Evolutionary conservation across 2,888 invertebrate species (phyloP), one percentile per base, ranked within the genome.

Genomic region (Spodoptera littoralis): DNA sequence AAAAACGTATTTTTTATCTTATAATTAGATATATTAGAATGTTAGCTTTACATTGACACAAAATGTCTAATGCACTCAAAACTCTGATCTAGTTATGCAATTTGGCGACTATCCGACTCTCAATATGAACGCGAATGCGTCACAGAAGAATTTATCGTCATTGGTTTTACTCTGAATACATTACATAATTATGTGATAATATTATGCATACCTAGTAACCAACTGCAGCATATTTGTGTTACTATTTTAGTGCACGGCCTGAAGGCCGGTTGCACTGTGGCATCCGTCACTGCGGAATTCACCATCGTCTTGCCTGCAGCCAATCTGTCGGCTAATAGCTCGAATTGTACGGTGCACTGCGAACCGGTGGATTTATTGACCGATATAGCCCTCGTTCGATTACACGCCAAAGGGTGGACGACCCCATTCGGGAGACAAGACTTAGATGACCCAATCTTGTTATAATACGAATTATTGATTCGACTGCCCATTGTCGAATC

Each of bases 271-370:
- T 61, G 62, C 62, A 65, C 74, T 77, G 80, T 75, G 83, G 85
- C 80, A 85, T 87, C 80, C 83, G 77, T 82, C 76, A 79, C 69
- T 66, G 63, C 65, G 86, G 86, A 86, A 86, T 90, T 82, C 81
- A 70, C 71, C 65, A 76, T 70, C 64, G 79, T 80, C 83, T 84
- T 80, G 84, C 83, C 80, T 83, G 68, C 64, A 81, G 81, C 77
- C 85, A 82, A 85, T 81, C 85, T 81, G 79, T 78, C 76, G 78
- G 78, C 78, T 84, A 84, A 85, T 86, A 85, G 78, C 70, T 83
- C 18, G 55, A 73, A 79, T 73, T 79, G 68, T 66, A 60, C 60
- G 49, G 58, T 76, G 71, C 53, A 60, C 61, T 65, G 62, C 36
- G 57, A 73, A 65, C 50, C 73, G 73, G 73, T 77, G 66, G 70